Conservation (phyloP, 1,140 invertebrate species). For the Callitettix versicolor region DNA sequence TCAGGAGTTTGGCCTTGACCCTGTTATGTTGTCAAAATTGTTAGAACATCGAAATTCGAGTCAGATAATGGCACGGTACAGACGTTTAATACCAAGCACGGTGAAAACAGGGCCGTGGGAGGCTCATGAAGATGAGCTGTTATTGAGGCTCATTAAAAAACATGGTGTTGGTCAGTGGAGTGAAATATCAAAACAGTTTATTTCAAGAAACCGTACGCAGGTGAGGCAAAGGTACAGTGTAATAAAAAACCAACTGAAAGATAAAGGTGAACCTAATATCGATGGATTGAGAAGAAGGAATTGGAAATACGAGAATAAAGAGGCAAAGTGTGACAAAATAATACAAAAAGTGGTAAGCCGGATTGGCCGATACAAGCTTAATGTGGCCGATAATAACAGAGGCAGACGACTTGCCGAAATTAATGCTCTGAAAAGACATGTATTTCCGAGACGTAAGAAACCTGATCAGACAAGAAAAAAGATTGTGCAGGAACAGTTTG, state of each 20-base stretch:
- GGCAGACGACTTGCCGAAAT: too few species aligned
- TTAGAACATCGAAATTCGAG: conserved; percentile 5
- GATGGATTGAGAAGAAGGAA: neutral
- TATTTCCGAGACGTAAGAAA: too few species aligned
- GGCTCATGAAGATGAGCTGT: conserved; percentile 11
- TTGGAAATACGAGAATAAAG: neutral
- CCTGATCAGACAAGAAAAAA: too few species aligned
- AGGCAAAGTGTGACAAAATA: too few species aligned
- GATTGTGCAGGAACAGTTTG: too few species aligned
- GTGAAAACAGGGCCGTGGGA: neutral
- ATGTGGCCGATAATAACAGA: too few species aligned
- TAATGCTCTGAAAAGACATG: too few species aligned
- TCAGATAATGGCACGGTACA: conserved; percentile 7
- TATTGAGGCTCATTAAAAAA: conserved; percentile 3
- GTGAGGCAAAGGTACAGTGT: conserved; percentile 8
- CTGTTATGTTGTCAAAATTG: neutral
- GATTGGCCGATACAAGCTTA: too few species aligned
- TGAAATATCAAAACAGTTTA: conserved; percentile 4
- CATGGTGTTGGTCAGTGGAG: conserved; percentile 6
- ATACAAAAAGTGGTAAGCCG: too few species aligned
- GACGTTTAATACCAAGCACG: neutral
- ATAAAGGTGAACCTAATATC: neutral
- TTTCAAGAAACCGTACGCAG: conserved; percentile 5
- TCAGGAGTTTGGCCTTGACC: neutral
- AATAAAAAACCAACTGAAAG: neutral